Conservation (phyloP, 2,888 invertebrate species). For the Brachypalpus laphriformis region DNA sequence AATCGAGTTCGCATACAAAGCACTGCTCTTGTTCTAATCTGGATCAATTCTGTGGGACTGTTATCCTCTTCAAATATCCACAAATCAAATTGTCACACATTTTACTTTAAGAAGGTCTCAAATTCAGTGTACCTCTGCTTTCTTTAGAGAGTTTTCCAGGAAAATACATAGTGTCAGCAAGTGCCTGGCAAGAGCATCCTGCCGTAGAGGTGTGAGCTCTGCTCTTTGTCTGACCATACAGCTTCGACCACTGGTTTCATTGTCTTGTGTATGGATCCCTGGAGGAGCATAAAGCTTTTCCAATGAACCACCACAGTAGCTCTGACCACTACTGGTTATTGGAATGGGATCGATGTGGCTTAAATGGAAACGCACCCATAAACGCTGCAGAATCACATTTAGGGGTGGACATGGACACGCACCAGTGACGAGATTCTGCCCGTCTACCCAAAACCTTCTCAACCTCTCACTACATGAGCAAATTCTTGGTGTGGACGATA, state of each 20-base stretch:
- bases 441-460: neutral
- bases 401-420: slow-evolving; percentile 38
- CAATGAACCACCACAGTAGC: slow-evolving; percentile 12
- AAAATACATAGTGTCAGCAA: slow-evolving; percentile 22
- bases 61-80: slow-evolving; percentile 66
- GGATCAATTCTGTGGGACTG: slow-evolving; percentile 62
- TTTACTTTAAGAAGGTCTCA: slow-evolving; percentile 26
- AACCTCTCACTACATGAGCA: neutral
- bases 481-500: slow-evolving; percentile 22
- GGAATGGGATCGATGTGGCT: slow-evolving; percentile 42
- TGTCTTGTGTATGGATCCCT: slow-evolving; percentile 69
- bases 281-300: slow-evolving; percentile 51
- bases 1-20: slow-evolving; percentile 42
- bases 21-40: slow-evolving; percentile 38
- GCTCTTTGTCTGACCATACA: too few species aligned
- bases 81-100: slow-evolving; percentile 64
- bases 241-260: too few species aligned
- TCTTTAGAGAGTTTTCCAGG: neutral
- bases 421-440: slow-evolving; percentile 32
- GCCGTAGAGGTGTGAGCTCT: neutral
- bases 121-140: neutral
- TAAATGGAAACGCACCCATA: slow-evolving; percentile 33
- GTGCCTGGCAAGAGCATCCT: slow-evolving; percentile 14
- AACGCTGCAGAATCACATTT: slow-evolving; percentile 4
- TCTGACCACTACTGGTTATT: slow-evolving; percentile 14